Evolutionary conservation across 2,113 vertebrate genomes (phyloP).

Genomic region (Equus quagga): DNA sequence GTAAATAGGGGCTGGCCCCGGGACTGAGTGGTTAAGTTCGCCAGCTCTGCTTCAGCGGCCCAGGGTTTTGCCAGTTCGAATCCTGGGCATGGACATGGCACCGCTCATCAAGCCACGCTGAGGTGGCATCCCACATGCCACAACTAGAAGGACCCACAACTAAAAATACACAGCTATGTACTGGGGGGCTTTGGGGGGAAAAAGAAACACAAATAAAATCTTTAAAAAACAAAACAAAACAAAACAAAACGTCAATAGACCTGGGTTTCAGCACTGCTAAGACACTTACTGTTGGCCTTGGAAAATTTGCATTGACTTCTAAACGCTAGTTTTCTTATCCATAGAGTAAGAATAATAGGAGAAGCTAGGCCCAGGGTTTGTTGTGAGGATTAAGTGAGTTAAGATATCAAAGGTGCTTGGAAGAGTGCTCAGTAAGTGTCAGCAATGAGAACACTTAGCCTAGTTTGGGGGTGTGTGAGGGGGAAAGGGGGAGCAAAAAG

Average conservation of each 20-base stretch:
- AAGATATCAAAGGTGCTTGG: background rate
- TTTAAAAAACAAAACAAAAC: no score
- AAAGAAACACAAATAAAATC: no score
- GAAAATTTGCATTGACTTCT: slow-evolving; percentile 8
- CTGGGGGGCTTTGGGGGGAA: no score
- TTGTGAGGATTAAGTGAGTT: background rate
- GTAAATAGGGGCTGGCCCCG: no score
- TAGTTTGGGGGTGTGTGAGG: background rate
- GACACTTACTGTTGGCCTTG: background rate
- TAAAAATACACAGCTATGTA: no score
- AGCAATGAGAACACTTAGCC: background rate
- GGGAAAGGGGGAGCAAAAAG: background rate
- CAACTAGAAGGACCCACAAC: no score
- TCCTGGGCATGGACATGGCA: no score
- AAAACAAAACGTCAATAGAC: background rate
- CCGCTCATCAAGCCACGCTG: no score
- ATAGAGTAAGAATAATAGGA: background rate
- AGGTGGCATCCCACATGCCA: no score
- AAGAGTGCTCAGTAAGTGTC: background rate
- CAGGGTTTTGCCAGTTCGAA: no score
- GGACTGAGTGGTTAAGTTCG: no score
- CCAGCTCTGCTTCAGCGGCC: no score
- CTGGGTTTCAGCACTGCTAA: background rate
- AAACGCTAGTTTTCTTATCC: slow-evolving; percentile 34
- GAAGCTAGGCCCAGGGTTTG: background rate